Percentiles rank a stretch among this genome's conserved stretches.
Evolutionary conservation across 2,797 vertebrate genomes (phyloP).

Genomic region (Menidia menidia): DNA sequence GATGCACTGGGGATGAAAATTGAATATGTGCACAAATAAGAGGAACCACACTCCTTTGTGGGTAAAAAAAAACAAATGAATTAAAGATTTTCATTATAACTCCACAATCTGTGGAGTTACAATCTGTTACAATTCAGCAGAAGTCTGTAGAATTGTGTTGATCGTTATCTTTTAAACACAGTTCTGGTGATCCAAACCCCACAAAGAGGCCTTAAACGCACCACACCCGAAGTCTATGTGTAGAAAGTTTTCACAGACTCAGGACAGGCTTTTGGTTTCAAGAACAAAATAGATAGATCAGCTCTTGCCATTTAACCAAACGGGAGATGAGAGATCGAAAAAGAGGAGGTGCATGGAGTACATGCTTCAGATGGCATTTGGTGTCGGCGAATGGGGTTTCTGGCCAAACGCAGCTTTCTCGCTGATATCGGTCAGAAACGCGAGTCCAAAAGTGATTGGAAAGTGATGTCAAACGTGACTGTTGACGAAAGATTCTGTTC

Average conservation of each 20-base stretch:
- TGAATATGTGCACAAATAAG: neutral
- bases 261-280: slow-evolving; percentile 48
- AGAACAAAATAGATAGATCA: slow-evolving; percentile 69
- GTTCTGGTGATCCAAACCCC: slow-evolving; percentile 6
- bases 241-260: slow-evolving; percentile 57
- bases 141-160: slow-evolving; percentile 2
- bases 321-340: slow-evolving; percentile 31
- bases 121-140: no score
- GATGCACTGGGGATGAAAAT: neutral
- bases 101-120: no score
- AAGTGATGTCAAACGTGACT: slow-evolving; percentile 43
- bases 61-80: no score
- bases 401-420: no score
- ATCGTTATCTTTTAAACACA: slow-evolving; percentile 24
- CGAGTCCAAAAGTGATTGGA: slow-evolving; percentile 4
- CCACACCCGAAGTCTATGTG: slow-evolving; percentile 8
- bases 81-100: neutral
- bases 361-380: slow-evolving; percentile 49
- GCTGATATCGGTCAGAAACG: slow-evolving; percentile 39
- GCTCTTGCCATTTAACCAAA: slow-evolving; percentile 43
- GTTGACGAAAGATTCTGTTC: slow-evolving; percentile 48
- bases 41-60: neutral
- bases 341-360: slow-evolving; percentile 40
- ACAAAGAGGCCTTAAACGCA: slow-evolving; percentile 34
- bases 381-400: slow-evolving; percentile 48